Conservation (phyloP, 2,888 invertebrate species). For the Ennomos quercinarius region DNA sequence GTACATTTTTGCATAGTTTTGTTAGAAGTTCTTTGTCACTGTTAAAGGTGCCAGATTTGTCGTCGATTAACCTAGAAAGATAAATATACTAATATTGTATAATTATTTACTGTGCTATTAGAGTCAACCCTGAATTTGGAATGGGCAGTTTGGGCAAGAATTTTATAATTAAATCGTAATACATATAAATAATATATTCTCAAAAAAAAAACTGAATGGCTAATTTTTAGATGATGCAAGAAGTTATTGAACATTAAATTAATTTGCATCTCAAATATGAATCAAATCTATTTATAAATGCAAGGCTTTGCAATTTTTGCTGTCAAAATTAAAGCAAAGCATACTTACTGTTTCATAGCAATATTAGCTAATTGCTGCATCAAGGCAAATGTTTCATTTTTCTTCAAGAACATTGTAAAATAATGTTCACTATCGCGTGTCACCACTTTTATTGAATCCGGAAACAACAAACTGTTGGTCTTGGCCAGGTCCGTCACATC, state of each 20-base stretch:
- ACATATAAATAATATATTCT: too few species aligned
- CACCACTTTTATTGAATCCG: constrained; percentile 94
- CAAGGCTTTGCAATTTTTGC: too few species aligned
- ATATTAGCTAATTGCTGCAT: constrained; percentile 98
- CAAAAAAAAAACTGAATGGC: too few species aligned
- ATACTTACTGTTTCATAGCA: constrained; percentile 94
- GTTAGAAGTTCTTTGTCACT: constrained; percentile 94
- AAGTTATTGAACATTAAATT: too few species aligned
- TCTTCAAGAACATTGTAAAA: constrained; percentile 96
- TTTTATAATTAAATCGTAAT: too few species aligned
- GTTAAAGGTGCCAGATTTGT: constrained; percentile 94
- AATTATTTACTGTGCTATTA: too few species aligned
- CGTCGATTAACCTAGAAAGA: constrained; percentile 92
- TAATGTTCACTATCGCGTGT: constrained; percentile 94
- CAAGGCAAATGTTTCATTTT: constrained; percentile 94
- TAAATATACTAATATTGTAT: not conserved
- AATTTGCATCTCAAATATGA: too few species aligned
- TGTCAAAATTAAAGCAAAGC: too few species aligned
- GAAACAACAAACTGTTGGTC: constrained; percentile 91
- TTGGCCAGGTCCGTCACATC: constrained; percentile 93
- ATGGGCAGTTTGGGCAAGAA: too few species aligned
- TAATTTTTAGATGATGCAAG: too few species aligned
- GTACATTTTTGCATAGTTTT: constrained; percentile 94
- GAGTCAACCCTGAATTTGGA: too few species aligned
- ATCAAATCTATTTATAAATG: too few species aligned